Evolutionary conservation across 2,113 vertebrate genomes (phyloP), one percentile per base, ranked within the genome.

Genomic region (Calidris pugnax): DNA sequence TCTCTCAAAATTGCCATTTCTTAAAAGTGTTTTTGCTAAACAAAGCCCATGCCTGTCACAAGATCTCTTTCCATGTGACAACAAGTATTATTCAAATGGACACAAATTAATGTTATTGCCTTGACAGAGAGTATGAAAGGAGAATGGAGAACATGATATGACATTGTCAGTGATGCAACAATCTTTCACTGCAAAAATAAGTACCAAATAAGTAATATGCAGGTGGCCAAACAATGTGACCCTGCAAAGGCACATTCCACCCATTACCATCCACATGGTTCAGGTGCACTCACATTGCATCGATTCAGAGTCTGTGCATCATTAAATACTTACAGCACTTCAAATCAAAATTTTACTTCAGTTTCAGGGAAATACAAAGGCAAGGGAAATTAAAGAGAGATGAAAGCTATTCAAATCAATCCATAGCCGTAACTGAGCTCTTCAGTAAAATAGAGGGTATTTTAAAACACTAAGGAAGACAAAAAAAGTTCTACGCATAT

Each of bases 41-140:
- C 43, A 92, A 87, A 94, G 69, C 33, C 63, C 64, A 64, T 19
- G 43, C 56, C 53, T 87, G 73, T 75, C 76, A 90, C 56, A 60
- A 81, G 68, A 68, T 94, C 43, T 83, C 50, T 60, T 79, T 57
- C 86, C 56, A 17, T 55, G 17, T 53, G 79, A 92, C 83, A 92
- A 78, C 2, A 11, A 84, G 11, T 15, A 56, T 79, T 87, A 97
- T 87, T 85, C 62, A 78, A 64, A 93, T 7, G 24, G 90, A 96
- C 83, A 89, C 24, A 68, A 90, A 94, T 90, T 81, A 72, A 86
- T 12, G 88, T 48, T 60, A 68, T 57, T 89, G 79, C 57, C 85
- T 30, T 93, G 92, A 94, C 73, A 92, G 59, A 32, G 68, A 56
- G 27, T 41, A 55, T 28, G 50, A 90, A 77, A 82, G 62, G 51